Percentiles rank a stretch among this genome's conserved stretches.
These are phyloP conservation scores for Caenorhabditis sulstoni DNA, from an alignment of 2,888 invertebrate species.

Conservation along the genomic window DNA sequence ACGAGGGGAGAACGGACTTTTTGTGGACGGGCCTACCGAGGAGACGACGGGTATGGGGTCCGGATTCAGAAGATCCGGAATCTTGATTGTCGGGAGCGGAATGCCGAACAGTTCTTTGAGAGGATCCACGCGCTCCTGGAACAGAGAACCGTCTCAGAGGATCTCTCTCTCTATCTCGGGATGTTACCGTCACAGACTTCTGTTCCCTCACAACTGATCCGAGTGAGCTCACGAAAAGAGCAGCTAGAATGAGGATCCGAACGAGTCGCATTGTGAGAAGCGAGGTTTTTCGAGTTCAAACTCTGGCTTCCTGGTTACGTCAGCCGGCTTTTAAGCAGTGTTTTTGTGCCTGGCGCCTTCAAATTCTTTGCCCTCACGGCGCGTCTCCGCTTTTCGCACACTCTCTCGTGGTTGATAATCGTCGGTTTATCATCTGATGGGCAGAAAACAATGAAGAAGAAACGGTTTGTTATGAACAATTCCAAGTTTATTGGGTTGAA, in stretches of 20 bases:
- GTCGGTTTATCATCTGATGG: constrained; percentile 12
- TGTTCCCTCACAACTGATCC: constrained; percentile 1
- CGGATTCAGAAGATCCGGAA: constrained; percentile 32
- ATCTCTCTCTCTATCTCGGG: constrained; percentile 2
- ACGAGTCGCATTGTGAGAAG: not conserved
- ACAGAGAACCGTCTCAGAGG: not conserved
- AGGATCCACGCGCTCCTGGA: constrained; percentile 11
- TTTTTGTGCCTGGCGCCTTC: constrained; percentile 20
- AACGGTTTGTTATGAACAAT: constrained; percentile 35
- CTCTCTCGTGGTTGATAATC: constrained; percentile 24
- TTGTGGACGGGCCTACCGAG: constrained; percentile 21
- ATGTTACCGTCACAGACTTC: constrained; percentile 23
- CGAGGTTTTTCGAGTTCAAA: constrained; percentile 2
- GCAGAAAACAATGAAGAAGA: constrained; percentile 23
- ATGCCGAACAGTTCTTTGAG: constrained; percentile 18
- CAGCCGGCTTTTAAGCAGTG: constrained; percentile 27
- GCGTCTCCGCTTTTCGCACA: not conserved
- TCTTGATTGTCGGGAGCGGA: constrained; percentile 16
- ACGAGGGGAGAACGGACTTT: constrained; percentile 5
- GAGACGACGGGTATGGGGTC: not conserved
- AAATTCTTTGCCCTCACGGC: constrained; percentile 36
- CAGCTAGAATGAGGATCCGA: constrained; percentile 6
- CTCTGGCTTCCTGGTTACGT: constrained; percentile 5
- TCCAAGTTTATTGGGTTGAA: constrained; percentile 18
- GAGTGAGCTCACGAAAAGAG: not conserved